phyloP scores from a whole-genome alignment of 2,888 invertebrate species.

The Eulithis testata region DNA sequence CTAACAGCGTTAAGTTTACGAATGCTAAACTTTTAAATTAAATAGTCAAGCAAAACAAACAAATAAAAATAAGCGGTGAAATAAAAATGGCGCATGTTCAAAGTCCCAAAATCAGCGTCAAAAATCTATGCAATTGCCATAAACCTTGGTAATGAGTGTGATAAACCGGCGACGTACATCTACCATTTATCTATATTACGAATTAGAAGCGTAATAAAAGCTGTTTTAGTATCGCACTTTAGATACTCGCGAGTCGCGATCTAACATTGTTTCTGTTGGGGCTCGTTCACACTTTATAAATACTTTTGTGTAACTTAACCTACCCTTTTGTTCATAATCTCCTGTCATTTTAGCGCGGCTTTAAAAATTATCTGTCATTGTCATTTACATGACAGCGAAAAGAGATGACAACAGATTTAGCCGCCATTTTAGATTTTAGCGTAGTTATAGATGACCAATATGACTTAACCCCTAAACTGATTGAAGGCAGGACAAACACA shows the following conservation, averaged over 20 bases:
- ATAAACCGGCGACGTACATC: constrained; percentile 33
- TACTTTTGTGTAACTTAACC: not conserved
- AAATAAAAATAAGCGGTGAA: not conserved
- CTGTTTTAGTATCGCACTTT: constrained; percentile 34
- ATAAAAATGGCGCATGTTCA: constrained; percentile 9
- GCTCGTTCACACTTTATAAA: constrained; percentile 9
- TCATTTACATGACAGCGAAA: too few species aligned
- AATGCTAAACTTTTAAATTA: not conserved
- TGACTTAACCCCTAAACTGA: not conserved
- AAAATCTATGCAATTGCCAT: constrained; percentile 30
- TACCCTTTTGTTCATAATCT: not conserved
- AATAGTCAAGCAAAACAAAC: not conserved
- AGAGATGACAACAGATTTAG: too few species aligned
- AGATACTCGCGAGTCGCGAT: constrained; percentile 31
- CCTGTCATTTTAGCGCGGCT: too few species aligned
- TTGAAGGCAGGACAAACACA: constrained; percentile 3
- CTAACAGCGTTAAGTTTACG: not conserved
- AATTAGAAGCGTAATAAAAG: constrained; percentile 35
- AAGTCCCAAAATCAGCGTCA: constrained; percentile 19
- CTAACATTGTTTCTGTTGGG: constrained; percentile 32
- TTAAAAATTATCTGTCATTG: too few species aligned
- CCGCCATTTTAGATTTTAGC: too few species aligned
- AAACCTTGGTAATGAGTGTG: constrained; percentile 27
- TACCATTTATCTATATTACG: constrained; percentile 36
- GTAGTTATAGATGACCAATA: not conserved